These are phyloP conservation scores for Sarotherodon lohbergeri DNA, from an alignment of 2,113 vertebrate species.

Conservation along the genomic window DNA sequence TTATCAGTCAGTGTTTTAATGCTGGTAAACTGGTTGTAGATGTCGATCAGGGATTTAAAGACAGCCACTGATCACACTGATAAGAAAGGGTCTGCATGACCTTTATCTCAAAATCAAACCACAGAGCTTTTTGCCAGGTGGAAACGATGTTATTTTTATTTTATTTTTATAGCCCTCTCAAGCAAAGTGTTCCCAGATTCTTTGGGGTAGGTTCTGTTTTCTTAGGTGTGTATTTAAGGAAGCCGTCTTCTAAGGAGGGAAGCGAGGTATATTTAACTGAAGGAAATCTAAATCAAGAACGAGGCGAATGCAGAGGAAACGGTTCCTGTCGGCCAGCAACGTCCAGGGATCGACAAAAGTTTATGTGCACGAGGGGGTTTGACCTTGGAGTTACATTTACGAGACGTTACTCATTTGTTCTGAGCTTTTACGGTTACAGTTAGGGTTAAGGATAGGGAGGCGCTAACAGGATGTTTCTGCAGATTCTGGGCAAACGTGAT, in stretches of 20 bases:
- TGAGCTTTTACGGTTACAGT: not conserved
- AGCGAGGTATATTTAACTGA: conserved; percentile 58
- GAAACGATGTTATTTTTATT: conserved; percentile 4
- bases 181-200: not conserved
- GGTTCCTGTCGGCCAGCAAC: conserved; percentile 6
- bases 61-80: not conserved
- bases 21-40: not conserved
- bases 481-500: not conserved
- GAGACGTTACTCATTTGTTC: not conserved
- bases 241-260: conserved; percentile 51
- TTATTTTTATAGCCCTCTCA: not conserved
- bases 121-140: not conserved
- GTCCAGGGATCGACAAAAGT: not conserved
- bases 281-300: conserved; percentile 58
- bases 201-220: conserved; percentile 30
- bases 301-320: conserved; percentile 40
- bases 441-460: not conserved
- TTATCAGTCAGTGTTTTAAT: fast-evolving
- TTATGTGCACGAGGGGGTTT: not conserved
- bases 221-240: conserved; percentile 57
- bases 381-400: not conserved
- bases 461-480: conserved; percentile 19
- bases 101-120: not conserved
- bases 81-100: not conserved
- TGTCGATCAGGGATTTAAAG: not conserved